phyloP scores from a whole-genome alignment of 2,888 invertebrate genomes.

The Vannuccia rotundouncinata region DNA sequence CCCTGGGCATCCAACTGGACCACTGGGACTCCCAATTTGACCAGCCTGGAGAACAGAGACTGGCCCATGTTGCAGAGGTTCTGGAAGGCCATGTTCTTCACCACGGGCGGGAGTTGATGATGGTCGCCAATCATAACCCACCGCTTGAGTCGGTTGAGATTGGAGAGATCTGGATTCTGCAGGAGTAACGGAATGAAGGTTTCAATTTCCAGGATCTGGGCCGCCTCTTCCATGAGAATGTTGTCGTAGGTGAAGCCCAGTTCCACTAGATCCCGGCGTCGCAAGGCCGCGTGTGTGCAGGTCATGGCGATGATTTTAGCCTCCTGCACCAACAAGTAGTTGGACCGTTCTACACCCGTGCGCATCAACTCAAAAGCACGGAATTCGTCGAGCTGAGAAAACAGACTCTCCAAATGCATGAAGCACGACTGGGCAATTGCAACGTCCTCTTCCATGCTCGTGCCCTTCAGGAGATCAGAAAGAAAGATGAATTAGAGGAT shows the following conservation, averaged over 20 bases:
- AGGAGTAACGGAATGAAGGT: slow-evolving; percentile 94
- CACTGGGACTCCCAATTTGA: slow-evolving; percentile 88
- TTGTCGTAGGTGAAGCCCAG: slow-evolving; percentile 64
- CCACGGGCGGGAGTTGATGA: slow-evolving; percentile 95
- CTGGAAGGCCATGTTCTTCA: slow-evolving; percentile 95
- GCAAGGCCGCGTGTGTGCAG: slow-evolving; percentile 96
- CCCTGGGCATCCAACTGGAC: slow-evolving; percentile 96
- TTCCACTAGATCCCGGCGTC: slow-evolving; percentile 76
- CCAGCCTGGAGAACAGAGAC: slow-evolving; percentile 89
- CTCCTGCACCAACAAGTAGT: slow-evolving; percentile 91
- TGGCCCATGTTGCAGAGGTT: slow-evolving; percentile 99
- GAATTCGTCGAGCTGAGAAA: slow-evolving; percentile 89
- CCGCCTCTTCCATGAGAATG: slow-evolving; percentile 97
- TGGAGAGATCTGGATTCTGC: slow-evolving; percentile 72
- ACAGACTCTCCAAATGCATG: slow-evolving; percentile 84
- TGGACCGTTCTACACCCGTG: slow-evolving; percentile 87
- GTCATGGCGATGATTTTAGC: slow-evolving; percentile 99
- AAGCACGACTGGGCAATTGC: slow-evolving; percentile 86
- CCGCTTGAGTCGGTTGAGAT: slow-evolving; percentile 84
- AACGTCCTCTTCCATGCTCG: slow-evolving; percentile 71
- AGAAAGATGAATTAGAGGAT: no score
- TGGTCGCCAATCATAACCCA: slow-evolving; percentile 99
- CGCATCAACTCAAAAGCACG: slow-evolving; percentile 90
- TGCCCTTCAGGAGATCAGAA: slow-evolving; percentile 58
- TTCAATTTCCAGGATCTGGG: slow-evolving; percentile 97